phyloP scores from a whole-genome alignment of 2,888 invertebrate genomes.

The Sphaerophoria taeniata region DNA sequence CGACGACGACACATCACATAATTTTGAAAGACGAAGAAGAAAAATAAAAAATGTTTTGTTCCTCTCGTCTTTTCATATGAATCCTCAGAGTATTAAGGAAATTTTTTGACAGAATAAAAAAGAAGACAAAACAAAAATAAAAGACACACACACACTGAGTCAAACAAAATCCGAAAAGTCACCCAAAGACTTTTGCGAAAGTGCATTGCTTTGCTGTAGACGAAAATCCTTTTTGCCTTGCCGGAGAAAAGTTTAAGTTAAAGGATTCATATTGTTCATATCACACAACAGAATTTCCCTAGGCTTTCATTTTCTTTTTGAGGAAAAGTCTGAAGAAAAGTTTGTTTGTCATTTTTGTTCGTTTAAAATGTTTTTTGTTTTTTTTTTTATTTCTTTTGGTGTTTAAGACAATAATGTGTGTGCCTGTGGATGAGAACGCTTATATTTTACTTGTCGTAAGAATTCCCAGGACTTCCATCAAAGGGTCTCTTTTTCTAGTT shows the following conservation, averaged over 20 bases:
- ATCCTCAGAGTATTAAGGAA: slow-evolving; percentile 1
- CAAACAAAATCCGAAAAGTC: too few relatives aligned
- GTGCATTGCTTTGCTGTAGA: slow-evolving; percentile 40
- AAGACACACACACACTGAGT: too few relatives aligned
- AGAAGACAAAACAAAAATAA: neutral
- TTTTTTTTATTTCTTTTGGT: slow-evolving; percentile 26
- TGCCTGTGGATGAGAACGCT: too few relatives aligned
- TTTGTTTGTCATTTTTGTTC: slow-evolving; percentile 24
- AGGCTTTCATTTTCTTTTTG: slow-evolving; percentile 52
- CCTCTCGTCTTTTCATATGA: slow-evolving; percentile 2
- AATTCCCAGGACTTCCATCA: slow-evolving; percentile 54
- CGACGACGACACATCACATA: too few relatives aligned
- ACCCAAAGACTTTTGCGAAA: slow-evolving; percentile 26
- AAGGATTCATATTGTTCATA: slow-evolving; percentile 15
- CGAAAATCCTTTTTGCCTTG: slow-evolving; percentile 17
- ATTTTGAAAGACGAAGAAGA: neutral
- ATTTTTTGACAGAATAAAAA: slow-evolving; percentile 11
- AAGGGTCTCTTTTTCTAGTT: slow-evolving; percentile 7
- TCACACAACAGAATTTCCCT: slow-evolving; percentile 49
- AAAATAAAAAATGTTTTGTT: neutral
- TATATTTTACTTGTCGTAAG: slow-evolving; percentile 37
- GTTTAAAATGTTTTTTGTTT: neutral
- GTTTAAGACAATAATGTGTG: slow-evolving; percentile 50
- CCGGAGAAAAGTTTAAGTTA: slow-evolving; percentile 32
- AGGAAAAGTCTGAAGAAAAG: slow-evolving; percentile 60